Conservation (phyloP, 2,113 vertebrate genomes). For the Numenius arquata region DNA sequence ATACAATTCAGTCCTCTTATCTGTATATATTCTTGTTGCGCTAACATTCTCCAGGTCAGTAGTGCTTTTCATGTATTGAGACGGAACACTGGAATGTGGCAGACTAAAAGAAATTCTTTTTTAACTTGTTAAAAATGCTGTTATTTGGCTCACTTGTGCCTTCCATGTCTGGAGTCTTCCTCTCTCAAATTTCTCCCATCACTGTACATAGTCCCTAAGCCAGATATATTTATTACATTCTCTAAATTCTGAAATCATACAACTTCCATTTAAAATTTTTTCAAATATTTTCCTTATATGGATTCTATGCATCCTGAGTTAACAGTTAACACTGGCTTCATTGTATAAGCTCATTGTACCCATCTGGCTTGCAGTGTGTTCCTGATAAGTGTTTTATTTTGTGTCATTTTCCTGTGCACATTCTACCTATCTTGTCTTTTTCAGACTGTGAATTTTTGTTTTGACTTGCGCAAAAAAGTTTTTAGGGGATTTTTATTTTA, state of each 20-base stretch:
- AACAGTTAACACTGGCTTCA: background rate
- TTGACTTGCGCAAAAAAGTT: background rate
- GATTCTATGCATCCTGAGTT: background rate
- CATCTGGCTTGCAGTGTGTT: background rate
- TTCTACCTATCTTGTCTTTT: background rate
- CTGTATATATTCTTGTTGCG: background rate
- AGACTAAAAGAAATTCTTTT: background rate
- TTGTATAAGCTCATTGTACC: background rate
- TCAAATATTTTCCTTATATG: background rate
- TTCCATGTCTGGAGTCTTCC: background rate
- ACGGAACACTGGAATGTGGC: background rate
- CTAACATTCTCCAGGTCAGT: background rate
- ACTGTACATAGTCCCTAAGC: background rate
- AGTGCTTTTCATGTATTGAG: background rate
- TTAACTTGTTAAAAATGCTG: background rate
- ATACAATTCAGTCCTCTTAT: background rate
- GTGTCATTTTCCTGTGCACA: background rate
- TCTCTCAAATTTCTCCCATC: background rate
- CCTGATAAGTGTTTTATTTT: background rate
- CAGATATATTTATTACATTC: background rate
- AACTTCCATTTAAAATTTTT: background rate
- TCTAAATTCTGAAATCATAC: background rate
- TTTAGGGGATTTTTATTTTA: background rate
- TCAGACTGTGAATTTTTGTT: background rate
- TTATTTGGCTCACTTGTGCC: background rate